These are phyloP conservation scores for Temnothorax nylanderi DNA, from an alignment of 1,140 invertebrate genomes.

Conservation along the genomic window DNA sequence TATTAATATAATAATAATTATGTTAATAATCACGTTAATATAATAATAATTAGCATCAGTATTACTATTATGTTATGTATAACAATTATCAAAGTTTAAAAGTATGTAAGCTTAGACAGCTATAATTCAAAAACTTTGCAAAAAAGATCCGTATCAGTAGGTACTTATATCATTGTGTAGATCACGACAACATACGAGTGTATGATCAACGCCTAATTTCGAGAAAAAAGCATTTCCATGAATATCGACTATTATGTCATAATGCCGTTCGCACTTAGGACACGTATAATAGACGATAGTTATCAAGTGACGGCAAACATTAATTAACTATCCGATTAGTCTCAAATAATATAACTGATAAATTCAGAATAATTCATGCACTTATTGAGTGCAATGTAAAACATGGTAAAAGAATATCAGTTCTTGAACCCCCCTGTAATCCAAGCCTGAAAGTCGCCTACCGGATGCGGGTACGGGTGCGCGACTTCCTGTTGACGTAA, in stretches of 20 bases:
- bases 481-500: constrained; percentile 34
- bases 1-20: not conserved
- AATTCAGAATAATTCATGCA: not conserved
- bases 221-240: constrained; percentile 28
- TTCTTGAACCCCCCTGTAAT: not conserved
- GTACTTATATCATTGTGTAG: not conserved
- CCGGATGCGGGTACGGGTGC: constrained; percentile 1
- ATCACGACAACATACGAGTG: not conserved
- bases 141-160: not conserved
- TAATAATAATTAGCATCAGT: not conserved
- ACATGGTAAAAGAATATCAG: not conserved
- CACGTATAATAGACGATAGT: not conserved
- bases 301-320: not conserved
- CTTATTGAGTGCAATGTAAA: not conserved
- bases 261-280: constrained; percentile 10
- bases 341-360: constrained; percentile 13
- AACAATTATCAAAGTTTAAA: not conserved
- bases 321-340: not conserved
- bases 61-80: not conserved
- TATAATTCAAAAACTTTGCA: not conserved
- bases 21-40: not conserved
- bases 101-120: not conserved
- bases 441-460: not conserved
- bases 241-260: constrained; percentile 10
- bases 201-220: constrained; percentile 9